These are phyloP conservation scores for Lysandra bellargus DNA, from an alignment of 2,888 invertebrate genomes.

Conservation along the genomic window DNA sequence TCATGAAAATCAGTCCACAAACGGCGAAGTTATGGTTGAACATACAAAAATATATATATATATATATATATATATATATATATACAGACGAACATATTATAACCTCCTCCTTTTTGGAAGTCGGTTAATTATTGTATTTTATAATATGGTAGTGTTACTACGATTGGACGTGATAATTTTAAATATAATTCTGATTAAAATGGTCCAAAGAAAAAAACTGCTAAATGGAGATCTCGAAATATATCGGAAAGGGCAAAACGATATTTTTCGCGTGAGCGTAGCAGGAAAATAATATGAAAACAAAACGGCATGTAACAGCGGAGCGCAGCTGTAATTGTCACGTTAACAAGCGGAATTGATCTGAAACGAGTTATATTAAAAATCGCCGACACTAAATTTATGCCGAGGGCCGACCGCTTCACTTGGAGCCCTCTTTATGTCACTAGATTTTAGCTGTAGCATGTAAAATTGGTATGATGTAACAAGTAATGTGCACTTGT, in stretches of 20 bases:
- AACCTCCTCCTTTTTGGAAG: too few species aligned
- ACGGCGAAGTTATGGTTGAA: too few species aligned
- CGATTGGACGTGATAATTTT: too few species aligned
- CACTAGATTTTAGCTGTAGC: constrained; percentile 33
- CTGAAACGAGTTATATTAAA: constrained; percentile 52
- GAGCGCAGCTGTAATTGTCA: constrained; percentile 26
- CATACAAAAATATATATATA: too few species aligned
- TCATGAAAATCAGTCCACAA: too few species aligned
- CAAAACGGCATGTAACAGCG: constrained; percentile 24
- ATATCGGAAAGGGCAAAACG: constrained; percentile 5
- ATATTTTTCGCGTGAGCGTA: neutral
- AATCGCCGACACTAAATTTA: constrained; percentile 54
- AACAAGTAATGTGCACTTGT: neutral
- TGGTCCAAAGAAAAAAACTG: neutral
- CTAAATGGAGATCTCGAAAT: neutral
- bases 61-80: too few species aligned
- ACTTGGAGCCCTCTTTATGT: constrained; percentile 19
- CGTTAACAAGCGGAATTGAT: constrained; percentile 32
- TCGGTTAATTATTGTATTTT: too few species aligned
- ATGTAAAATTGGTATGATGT: constrained; percentile 26
- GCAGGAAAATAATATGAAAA: constrained; percentile 24
- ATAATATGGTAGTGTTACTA: too few species aligned
- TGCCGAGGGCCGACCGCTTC: constrained; percentile 42
- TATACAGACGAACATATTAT: too few species aligned
- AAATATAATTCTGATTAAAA: neutral